These are phyloP conservation scores for Sebastes minor DNA, from an alignment of 2,797 vertebrate species.

Conservation along the genomic window DNA sequence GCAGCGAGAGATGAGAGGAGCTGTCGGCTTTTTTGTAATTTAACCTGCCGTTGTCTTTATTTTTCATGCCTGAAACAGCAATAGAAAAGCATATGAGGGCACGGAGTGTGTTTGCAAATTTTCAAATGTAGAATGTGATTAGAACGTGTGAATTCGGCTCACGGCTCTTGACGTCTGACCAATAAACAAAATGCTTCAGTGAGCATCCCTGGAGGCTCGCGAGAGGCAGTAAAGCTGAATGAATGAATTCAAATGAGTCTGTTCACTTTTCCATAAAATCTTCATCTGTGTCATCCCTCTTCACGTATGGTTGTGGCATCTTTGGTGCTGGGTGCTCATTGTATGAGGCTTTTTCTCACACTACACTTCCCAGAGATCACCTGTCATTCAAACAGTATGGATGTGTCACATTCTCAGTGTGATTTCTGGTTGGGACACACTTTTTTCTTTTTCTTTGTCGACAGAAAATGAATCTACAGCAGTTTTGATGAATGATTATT, in stretches of 20 bases:
- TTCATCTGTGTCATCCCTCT: neutral
- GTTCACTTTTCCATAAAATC: neutral
- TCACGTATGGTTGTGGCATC: neutral
- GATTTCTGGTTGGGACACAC: neutral
- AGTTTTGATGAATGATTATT: neutral
- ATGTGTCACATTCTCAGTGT: neutral
- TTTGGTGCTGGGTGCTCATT: neutral
- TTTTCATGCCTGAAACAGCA: conserved; percentile 26
- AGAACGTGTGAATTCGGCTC: conserved; percentile 35
- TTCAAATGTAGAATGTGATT: conserved; percentile 14
- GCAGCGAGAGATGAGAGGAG: conserved; percentile 23
- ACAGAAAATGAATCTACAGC: neutral
- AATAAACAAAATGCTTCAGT: conserved; percentile 12
- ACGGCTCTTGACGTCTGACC: conserved; percentile 28
- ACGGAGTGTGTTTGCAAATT: conserved; percentile 7
- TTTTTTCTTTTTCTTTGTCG: neutral
- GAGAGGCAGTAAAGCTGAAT: conserved; percentile 23
- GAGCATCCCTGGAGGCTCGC: conserved; percentile 15
- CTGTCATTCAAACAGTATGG: neutral
- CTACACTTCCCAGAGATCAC: neutral
- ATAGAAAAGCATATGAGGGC: conserved; percentile 27
- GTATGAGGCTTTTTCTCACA: neutral
- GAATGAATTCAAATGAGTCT: conserved; percentile 25
- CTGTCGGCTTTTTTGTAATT: neutral
- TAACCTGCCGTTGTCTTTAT: conserved; percentile 4